Evolutionary conservation across 1,140 invertebrate genomes (phyloP), one percentile per base, ranked within the genome.

Genomic region (Palaemon carinicauda): DNA sequence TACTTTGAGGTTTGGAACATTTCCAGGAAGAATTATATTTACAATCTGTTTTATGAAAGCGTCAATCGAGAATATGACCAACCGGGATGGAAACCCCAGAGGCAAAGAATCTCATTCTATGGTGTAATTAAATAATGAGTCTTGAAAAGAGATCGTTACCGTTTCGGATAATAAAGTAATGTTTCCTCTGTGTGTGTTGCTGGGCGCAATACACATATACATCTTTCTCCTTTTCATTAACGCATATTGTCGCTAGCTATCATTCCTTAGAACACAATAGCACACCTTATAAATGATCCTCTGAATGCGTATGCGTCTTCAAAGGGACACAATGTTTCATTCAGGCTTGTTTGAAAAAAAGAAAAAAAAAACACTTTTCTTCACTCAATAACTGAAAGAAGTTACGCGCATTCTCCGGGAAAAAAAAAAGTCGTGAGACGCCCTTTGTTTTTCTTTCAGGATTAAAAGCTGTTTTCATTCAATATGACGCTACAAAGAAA

Each of bases 381-480:
- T 80, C 77, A 80, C 84, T 86, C 77, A 86, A 74, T 80, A 80
- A 73, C 29, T 86, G 78, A 86, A 86, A 80, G 77, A 86, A 80
- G 77, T 74, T 41, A 65, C 31, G 60, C n/a, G 52, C 53, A 73
- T 82, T 82, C 69, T 74, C 27, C 51, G 7, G 65, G 50, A 80
- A 78, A 80, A 78, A 80, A 78, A 80, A 78, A 56, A 56, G 21
- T 54, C 60, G 84, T 78, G 77, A 69, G 60, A 80, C 29, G 29
- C 51, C 29, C 74, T 86, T 86, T 50, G 41, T 86, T 86, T 73
- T 74, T 17, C 50, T 80, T 52, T 69, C 60, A 82, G 83, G 75
- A 85, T 80, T 86, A 86, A 86, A 80, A 86, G 84, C 84, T 86
- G 84, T 86, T 86, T 86, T 86, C 77, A 86, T 79, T 86, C 84